These are phyloP conservation scores for Nicator chloris DNA, from an alignment of 2,113 vertebrate species.

Conservation along the genomic window DNA sequence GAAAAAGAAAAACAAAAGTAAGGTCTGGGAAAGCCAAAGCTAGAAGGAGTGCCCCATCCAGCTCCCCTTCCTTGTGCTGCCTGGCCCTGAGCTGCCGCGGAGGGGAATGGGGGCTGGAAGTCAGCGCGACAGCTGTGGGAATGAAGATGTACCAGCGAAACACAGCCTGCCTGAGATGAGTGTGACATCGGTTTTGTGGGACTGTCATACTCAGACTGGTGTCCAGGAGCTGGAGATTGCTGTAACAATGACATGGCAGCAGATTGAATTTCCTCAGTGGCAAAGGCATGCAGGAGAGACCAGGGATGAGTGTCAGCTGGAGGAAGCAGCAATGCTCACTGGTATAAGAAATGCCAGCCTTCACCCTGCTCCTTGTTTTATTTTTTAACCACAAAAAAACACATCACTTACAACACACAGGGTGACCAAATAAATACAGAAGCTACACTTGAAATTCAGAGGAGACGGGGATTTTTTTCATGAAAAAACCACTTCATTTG, in stretches of 20 bases:
- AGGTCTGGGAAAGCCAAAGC: not conserved
- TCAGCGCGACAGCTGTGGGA: accelerated
- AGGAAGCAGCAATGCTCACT: not conserved
- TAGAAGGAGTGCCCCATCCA: not conserved
- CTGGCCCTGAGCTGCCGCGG: not conserved
- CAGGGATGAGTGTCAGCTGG: not conserved
- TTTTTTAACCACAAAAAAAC: not conserved
- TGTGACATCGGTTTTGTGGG: not conserved
- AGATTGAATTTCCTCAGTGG: not conserved
- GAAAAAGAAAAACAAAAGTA: not conserved
- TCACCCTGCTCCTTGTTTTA: not conserved
- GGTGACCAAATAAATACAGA: not conserved
- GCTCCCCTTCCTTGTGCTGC: not conserved
- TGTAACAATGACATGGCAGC: not conserved
- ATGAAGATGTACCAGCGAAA: not conserved
- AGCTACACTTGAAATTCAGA: not conserved
- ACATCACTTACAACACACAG: not conserved
- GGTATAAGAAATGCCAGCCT: not conserved
- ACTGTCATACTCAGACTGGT: not conserved
- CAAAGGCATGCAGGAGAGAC: not conserved
- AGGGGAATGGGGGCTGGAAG: not conserved
- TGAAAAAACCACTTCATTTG: not conserved
- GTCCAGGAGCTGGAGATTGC: not conserved
- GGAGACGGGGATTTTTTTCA: not conserved
- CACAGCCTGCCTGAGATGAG: not conserved